Percentiles rank a stretch among this genome's conserved stretches.
These are phyloP conservation scores for Copsychus sechellarum DNA, from an alignment of 2,113 vertebrate genomes.

Conservation along the genomic window DNA sequence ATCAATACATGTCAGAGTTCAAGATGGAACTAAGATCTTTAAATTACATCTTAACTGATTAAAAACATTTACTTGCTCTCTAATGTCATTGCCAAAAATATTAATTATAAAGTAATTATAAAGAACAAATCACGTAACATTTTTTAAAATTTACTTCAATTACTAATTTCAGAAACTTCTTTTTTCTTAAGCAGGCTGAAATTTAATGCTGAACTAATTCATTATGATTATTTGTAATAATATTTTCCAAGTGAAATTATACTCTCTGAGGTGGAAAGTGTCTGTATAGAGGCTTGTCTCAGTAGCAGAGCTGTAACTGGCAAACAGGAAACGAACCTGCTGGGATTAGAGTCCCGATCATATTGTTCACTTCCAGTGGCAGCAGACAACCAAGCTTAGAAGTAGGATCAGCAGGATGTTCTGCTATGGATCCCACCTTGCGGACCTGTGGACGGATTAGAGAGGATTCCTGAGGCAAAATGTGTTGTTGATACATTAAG, in stretches of 20 bases:
- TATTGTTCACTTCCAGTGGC: neutral
- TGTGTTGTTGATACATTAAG: neutral
- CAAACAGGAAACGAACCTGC: neutral
- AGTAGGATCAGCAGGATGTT: neutral
- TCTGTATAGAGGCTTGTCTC: neutral
- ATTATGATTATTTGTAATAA: neutral
- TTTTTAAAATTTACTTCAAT: neutral
- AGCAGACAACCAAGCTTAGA: neutral
- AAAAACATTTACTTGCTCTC: neutral
- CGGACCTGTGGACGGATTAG: neutral
- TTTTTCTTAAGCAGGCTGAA: neutral
- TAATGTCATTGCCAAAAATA: neutral
- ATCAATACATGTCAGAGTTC: neutral
- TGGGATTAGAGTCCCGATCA: neutral
- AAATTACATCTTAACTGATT: neutral
- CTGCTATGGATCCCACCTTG: neutral
- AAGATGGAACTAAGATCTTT: neutral
- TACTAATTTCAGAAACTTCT: neutral
- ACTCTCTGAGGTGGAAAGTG: neutral
- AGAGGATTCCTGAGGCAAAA: neutral
- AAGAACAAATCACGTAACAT: neutral
- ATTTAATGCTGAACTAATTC: neutral
- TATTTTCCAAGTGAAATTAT: neutral
- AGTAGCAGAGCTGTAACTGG: neutral
- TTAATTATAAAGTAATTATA: conserved; percentile 25